Percentiles rank a stretch among this genome's conserved stretches.
phyloP scores from a whole-genome alignment of 1,140 invertebrate species.

The Scylla paramamosain region DNA sequence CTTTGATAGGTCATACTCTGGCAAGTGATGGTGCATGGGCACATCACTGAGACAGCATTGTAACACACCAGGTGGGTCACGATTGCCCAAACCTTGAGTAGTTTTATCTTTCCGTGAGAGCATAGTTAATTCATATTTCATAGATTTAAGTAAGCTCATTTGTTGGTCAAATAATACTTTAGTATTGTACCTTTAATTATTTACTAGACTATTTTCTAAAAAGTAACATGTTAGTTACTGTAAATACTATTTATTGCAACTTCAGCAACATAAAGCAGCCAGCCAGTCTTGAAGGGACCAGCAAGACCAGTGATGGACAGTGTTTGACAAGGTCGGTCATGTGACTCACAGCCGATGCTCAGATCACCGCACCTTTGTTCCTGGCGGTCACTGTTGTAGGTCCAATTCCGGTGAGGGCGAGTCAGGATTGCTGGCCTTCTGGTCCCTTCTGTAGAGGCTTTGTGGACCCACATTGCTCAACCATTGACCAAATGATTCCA shows the following conservation, averaged over 20 bases:
- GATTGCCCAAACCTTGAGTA: not conserved
- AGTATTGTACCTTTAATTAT: not conserved
- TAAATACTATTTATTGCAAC: slow-evolving; percentile 5
- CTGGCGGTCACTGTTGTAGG: not conserved
- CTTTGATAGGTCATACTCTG: not conserved
- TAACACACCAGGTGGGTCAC: not conserved
- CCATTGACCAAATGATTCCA: slow-evolving; percentile 76
- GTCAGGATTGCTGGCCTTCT: not conserved
- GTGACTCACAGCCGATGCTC: not conserved
- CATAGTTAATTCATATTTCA: not conserved
- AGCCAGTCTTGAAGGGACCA: slow-evolving; percentile 40
- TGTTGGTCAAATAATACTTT: not conserved
- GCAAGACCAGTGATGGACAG: not conserved
- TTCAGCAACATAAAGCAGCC: slow-evolving; percentile 30
- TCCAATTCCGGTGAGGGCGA: not conserved
- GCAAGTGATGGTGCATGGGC: not conserved
- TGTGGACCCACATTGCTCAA: slow-evolving; percentile 75
- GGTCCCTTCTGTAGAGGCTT: slow-evolving; percentile 63
- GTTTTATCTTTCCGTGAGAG: not conserved
- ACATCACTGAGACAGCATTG: not conserved
- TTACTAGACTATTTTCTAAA: not conserved
- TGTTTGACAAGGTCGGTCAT: not conserved
- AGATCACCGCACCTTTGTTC: not conserved
- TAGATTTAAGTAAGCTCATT: not conserved
- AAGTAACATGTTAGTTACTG: not conserved